Conservation (phyloP, 2,888 invertebrate genomes). For the Caenorhabditis virilis region DNA sequence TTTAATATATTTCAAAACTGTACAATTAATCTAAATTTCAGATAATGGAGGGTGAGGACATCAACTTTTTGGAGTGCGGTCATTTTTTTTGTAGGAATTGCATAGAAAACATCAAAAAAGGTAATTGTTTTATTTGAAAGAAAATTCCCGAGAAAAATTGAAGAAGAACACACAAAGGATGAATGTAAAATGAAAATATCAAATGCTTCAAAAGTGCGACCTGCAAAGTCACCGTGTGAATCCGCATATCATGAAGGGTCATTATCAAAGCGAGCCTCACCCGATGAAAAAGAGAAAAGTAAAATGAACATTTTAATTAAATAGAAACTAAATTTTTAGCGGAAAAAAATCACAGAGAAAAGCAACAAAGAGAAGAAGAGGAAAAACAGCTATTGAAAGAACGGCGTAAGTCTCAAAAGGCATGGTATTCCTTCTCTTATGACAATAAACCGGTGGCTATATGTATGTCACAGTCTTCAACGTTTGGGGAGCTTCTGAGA, state of each 20-base stretch:
- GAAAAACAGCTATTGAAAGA: neutral
- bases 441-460: slow-evolving; percentile 2
- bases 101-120: neutral
- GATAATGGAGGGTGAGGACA: neutral
- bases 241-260: neutral
- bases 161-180: neutral
- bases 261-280: neutral
- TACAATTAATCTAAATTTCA: too few species aligned
- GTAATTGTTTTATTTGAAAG: too few species aligned
- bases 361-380: neutral
- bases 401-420: neutral
- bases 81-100: slow-evolving; percentile 5
- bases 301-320: too few species aligned
- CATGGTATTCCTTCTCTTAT: neutral
- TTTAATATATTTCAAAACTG: too few species aligned
- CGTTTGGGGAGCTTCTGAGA: slow-evolving; percentile 1
- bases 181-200: neutral
- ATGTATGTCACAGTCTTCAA: neutral
- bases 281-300: neutral
- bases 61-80: neutral
- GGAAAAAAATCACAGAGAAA: neutral
- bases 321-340: too few species aligned
- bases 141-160: too few species aligned
- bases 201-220: neutral
- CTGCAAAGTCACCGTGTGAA: neutral